Base-by-base conservation (phyloP, 2,797 vertebrate genomes). In the Tamandua tetradactyla region DNA sequence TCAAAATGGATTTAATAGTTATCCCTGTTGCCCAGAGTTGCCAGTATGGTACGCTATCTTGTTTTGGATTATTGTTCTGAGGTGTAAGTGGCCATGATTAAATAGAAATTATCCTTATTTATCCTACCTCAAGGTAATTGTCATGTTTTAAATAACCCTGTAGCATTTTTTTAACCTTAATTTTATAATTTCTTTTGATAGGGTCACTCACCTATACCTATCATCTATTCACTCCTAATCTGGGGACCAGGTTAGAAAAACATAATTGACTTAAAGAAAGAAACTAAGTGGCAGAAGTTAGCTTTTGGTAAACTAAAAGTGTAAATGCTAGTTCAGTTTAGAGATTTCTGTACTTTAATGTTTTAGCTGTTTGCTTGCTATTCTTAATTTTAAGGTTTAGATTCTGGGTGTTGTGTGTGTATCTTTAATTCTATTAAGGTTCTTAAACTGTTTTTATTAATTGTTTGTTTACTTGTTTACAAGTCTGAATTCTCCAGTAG, bases 301-400 rank as follows among this genome's bases (percentile, higher is more conserved):
- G 57, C 61, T 93, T 68, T 61, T 44, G 8, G 8, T 75, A 89
- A 93, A 68, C 32, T 66, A 47, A 91, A 80, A 88, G 52, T 44
- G 20, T 57, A 72, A 91, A 55, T 93, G n/a, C 23, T 74, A 44
- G 5, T 88, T 88, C 10, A 94, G 4, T 82, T 91, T 72, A 87
- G 68, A 87, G 40, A 88, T 59, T 69, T 93, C 61, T 47, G 0
- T 91, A 64, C 52, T 91, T 95, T 82, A 61, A 61, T 85, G 32
- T 94, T 81, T 86, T 18, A 72, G 17, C 44, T 90, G 2, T 68
- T 9, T 91, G 27, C 52, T 80, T 55, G 52, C 20, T 94, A 75
- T 57, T 90, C 25, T 20, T 79, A 72, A 57, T n/a, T 14, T 72
- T 83, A 66, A 79, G 93, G 84, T 44, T 91, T 72, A 83, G 22